Evolutionary conservation across 64 coral and sea anemone species (phyloP), one percentile per base, ranked within the genome.

Genomic region (Montipora cactus): DNA sequence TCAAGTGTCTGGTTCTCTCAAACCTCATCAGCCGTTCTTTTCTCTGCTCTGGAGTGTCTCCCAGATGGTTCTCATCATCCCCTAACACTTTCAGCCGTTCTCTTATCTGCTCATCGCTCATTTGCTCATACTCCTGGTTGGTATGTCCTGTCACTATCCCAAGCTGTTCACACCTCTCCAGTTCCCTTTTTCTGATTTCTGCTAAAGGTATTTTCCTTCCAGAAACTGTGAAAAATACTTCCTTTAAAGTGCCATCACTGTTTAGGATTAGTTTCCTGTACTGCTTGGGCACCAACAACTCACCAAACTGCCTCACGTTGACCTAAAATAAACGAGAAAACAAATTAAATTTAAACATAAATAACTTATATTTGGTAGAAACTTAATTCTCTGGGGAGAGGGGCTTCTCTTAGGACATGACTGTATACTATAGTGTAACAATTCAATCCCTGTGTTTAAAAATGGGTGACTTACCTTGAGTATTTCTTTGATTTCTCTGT

Each of bases 101-200:
- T 37, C 66, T 67, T 15, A 91, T 67, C 59, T 91, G 48, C 14
- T 80, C 47, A 47, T 79, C 66, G 23, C 16, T 49, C 78, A 91
- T 83, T 22, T 85, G 44, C 15, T 0, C 58, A 76, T 95, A 95
- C 21, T 90, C 76, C 15, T 76, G 11, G 18, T 95, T 59, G 18
- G 78, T 95, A 25, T 95, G 71, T 67, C 81, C 74, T 90, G 57
- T 21, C n/a, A 95, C 88, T 10, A 95, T 68, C 23, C 93, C 93
- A 59, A 83, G 70, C 5, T 8, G 10, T 68, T 85, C 88, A 84
- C 74, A 80, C 44, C 81, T 89, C 22, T 84, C 75, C 44, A 86
- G 21, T 6, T 59, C 81, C 8, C 81, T 80, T 44, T 76, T 14
- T 25, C 80, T 76, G 19, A 90, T 90, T 12, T 95, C 88, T 18